Evolutionary conservation across 2,888 invertebrate species (phyloP).

Genomic region (Heliconius sara): DNA sequence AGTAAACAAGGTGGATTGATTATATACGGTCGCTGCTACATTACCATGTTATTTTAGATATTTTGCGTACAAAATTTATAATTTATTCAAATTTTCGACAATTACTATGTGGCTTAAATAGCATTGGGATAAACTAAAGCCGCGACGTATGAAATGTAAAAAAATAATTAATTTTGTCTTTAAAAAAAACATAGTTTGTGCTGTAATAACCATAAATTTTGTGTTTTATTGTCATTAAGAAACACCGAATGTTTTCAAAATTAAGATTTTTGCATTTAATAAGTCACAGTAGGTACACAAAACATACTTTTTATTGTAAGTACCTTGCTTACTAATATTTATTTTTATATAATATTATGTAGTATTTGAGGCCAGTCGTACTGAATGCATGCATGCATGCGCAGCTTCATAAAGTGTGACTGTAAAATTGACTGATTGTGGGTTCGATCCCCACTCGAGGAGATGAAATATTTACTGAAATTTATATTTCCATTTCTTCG

Average conservation of each 20-base stretch:
- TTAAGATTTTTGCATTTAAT: not conserved
- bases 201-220: not conserved
- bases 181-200: not conserved
- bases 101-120: slow-evolving; percentile 21
- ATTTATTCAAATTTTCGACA: slow-evolving; percentile 35
- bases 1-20: slow-evolving; percentile 26
- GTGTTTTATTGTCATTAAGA: not conserved
- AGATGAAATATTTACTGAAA: no score
- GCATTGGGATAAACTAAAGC: not conserved
- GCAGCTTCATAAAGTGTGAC: no score
- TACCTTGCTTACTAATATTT: not conserved
- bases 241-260: not conserved
- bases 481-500: no score
- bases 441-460: no score
- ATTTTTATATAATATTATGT: not conserved
- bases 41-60: slow-evolving; percentile 12
- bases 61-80: slow-evolving; percentile 21
- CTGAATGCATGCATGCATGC: no score
- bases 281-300: not conserved
- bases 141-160: not conserved
- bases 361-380: no score
- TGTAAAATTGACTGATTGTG: no score
- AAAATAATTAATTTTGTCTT: not conserved
- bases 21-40: slow-evolving; percentile 18
- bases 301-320: not conserved